phyloP scores from a whole-genome alignment of 2,888 invertebrate genomes.

The Luperina nickerlii region DNA sequence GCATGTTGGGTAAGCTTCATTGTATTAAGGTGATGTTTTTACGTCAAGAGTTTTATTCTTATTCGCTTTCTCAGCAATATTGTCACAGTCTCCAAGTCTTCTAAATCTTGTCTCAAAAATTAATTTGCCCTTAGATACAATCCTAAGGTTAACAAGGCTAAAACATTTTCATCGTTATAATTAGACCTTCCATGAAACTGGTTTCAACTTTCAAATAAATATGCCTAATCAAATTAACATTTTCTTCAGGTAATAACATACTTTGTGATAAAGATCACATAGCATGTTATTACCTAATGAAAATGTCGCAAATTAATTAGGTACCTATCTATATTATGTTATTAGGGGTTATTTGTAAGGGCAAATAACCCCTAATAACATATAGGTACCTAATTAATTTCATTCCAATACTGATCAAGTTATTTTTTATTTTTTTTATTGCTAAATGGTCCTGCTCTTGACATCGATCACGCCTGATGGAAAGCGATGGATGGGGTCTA shows the following conservation, averaged over 20 bases:
- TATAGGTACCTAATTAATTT: conserved; percentile 25
- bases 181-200: not conserved
- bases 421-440: no score
- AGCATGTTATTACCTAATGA: no score
- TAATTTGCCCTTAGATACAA: not conserved
- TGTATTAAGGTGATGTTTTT: not conserved
- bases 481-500: no score
- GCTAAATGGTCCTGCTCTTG: no score
- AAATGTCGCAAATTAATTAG: no score
- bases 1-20: not conserved
- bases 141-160: not conserved
- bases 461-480: no score
- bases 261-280: not conserved
- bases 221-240: conserved; percentile 10
- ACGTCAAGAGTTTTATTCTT: not conserved
- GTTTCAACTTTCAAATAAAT: conserved; percentile 9
- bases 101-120: not conserved
- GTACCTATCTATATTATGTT: no score
- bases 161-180: not conserved
- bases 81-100: not conserved
- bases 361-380: conserved; percentile 12
- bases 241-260: conserved; percentile 8
- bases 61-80: not conserved
- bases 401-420: conserved; percentile 18
- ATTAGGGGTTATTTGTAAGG: no score